Percentiles rank a stretch among this genome's conserved stretches.
These are phyloP conservation scores for Hypselothyrea guttata DNA, from an alignment of 2,888 invertebrate species.

Conservation along the genomic window DNA sequence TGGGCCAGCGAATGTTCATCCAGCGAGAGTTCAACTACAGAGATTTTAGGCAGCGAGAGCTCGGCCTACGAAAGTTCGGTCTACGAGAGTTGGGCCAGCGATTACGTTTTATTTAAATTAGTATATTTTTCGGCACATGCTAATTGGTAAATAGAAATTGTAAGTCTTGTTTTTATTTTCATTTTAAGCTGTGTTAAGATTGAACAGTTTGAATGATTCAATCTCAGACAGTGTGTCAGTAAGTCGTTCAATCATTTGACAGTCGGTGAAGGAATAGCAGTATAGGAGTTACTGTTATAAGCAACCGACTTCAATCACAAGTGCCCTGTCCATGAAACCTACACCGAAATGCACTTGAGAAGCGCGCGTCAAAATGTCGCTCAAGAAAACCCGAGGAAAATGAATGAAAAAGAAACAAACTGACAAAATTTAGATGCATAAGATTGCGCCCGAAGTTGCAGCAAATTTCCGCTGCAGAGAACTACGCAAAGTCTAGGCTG, in stretches of 20 bases:
- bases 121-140: too few species aligned
- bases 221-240: constrained; percentile 15
- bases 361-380: constrained; percentile 62
- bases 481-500: constrained; percentile 37
- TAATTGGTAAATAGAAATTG: too few species aligned
- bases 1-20: too few species aligned
- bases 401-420: neutral
- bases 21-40: too few species aligned
- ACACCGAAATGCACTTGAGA: constrained; percentile 63
- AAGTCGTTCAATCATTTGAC: constrained; percentile 12
- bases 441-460: constrained; percentile 37
- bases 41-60: too few species aligned
- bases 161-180: too few species aligned
- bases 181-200: neutral
- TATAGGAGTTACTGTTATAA: constrained; percentile 28
- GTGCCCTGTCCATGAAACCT: constrained; percentile 31
- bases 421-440: constrained; percentile 25
- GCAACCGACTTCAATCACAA: constrained; percentile 38
- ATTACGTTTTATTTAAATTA: too few species aligned
- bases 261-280: too few species aligned
- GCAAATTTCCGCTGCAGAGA: constrained; percentile 30
- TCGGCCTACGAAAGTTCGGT: too few species aligned
- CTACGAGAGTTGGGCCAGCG: too few species aligned
- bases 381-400: constrained; percentile 33
- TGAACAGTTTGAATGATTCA: constrained; percentile 3